Evolutionary conservation across 2,797 vertebrate genomes (phyloP).

Genomic region (Synanceia verrucosa): DNA sequence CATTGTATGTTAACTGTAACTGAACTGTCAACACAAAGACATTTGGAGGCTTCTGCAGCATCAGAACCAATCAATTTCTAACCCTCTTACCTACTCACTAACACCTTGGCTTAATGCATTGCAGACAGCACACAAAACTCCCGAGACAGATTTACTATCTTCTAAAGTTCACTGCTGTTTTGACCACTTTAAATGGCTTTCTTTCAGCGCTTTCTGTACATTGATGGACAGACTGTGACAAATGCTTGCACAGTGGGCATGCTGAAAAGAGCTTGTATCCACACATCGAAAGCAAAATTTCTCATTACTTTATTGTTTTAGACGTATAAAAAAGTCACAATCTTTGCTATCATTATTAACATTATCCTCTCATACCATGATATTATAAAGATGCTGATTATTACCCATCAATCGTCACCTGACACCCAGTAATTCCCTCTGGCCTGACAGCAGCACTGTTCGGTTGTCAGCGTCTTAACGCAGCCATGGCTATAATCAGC

Average conservation of each 20-base stretch:
- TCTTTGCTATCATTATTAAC: background rate
- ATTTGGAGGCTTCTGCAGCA: conserved; percentile 9
- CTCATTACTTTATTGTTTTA: conserved; percentile 4
- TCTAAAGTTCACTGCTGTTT: conserved; percentile 30
- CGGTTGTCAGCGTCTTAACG: conserved; percentile 58
- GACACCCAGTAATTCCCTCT: conserved; percentile 47
- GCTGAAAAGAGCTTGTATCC: conserved; percentile 38
- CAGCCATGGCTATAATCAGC: conserved; percentile 58
- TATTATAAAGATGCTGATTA: conserved; percentile 39
- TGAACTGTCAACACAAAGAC: conserved; percentile 21
- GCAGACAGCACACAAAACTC: conserved; percentile 18
- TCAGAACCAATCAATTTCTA: conserved; percentile 37
- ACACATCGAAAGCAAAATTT: conserved; percentile 33
- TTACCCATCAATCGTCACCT: conserved; percentile 33
- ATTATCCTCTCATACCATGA: conserved; percentile 10
- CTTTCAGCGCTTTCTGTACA: conserved; percentile 8
- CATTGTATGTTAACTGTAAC: conserved; percentile 11
- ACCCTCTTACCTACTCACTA: conserved; percentile 8
- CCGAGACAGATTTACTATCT: conserved; percentile 26
- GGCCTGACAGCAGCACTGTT: conserved; percentile 61
- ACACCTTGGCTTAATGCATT: conserved; percentile 24
- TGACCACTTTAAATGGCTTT: conserved; percentile 19
- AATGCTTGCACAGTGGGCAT: conserved; percentile 45
- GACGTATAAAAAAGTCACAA: conserved; percentile 2
- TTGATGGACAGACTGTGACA: conserved; percentile 52